Percentiles rank a stretch among this genome's conserved stretches.
Evolutionary conservation across 2,113 vertebrate species (phyloP).

Genomic region (Tragelaphus strepsiceros): DNA sequence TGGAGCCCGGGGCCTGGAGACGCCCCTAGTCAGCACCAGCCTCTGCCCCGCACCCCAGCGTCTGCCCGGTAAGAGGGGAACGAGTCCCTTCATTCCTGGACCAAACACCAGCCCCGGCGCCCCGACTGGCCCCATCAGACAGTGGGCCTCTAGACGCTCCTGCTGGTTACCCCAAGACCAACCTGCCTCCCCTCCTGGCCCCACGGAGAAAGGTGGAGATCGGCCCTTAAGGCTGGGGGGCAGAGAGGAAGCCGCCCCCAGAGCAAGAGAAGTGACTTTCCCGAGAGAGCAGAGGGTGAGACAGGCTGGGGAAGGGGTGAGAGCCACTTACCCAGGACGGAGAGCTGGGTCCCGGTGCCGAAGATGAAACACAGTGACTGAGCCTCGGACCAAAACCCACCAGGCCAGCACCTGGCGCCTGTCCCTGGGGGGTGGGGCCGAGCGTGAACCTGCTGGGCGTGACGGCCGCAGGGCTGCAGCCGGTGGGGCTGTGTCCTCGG

Average conservation of each 20-base stretch:
- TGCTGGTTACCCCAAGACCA: background rate
- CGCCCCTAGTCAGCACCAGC: background rate
- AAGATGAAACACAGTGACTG: background rate
- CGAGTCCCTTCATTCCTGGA: background rate
- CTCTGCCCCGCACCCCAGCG: accelerated
- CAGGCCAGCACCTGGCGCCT: background rate
- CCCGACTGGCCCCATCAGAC: accelerated
- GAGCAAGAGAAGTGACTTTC: background rate
- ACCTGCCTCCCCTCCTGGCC: accelerated
- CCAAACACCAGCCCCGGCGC: background rate
- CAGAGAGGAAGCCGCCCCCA: background rate
- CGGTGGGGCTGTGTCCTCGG: background rate
- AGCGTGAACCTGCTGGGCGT: background rate
- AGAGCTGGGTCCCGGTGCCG: background rate
- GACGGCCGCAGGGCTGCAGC: background rate
- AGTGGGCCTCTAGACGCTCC: background rate
- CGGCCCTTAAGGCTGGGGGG: no score
- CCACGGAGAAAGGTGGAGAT: background rate
- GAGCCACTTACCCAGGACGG: constrained; percentile 39
- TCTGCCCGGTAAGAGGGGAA: background rate
- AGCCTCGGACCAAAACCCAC: background rate
- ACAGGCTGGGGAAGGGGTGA: background rate
- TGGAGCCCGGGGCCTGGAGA: accelerated
- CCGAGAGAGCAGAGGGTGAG: background rate
- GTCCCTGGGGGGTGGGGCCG: background rate